Conservation (phyloP, 2,888 invertebrate genomes). For the Agonopterix arenella region DNA sequence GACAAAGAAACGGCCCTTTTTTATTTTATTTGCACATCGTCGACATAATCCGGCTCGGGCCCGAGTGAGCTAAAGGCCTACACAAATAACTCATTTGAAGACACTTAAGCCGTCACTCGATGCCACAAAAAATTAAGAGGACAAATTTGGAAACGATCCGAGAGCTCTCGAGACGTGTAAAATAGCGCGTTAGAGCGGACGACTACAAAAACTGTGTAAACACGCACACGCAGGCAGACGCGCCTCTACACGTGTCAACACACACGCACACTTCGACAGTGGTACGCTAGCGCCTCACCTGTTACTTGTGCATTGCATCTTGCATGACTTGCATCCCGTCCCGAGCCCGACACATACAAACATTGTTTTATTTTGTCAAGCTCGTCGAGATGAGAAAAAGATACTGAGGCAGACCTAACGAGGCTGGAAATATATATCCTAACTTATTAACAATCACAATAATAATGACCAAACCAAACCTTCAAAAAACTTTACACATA, state of each 20-base stretch:
- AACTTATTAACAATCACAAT: too few species aligned
- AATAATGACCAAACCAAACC: too few species aligned
- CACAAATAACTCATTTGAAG: conserved; percentile 64
- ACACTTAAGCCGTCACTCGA: conserved; percentile 62
- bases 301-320: conserved; percentile 1
- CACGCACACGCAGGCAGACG: neutral
- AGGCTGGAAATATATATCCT: too few species aligned
- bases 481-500: too few species aligned
- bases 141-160: conserved; percentile 56
- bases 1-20: neutral
- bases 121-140: conserved; percentile 48
- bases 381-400: too few species aligned
- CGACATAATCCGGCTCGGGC: conserved; percentile 30
- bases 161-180: conserved; percentile 55
- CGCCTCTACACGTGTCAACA: neutral
- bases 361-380: too few species aligned
- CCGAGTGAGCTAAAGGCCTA: conserved; percentile 40
- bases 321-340: neutral
- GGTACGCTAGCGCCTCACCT: conserved; percentile 27
- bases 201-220: neutral
- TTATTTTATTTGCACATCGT: conserved; percentile 38
- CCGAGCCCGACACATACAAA: neutral
- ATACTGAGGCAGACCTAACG: too few species aligned
- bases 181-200: conserved; percentile 41
- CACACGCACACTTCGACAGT: neutral